Conservation (phyloP, 2,888 invertebrate genomes). For the Hermodice carunculata region DNA sequence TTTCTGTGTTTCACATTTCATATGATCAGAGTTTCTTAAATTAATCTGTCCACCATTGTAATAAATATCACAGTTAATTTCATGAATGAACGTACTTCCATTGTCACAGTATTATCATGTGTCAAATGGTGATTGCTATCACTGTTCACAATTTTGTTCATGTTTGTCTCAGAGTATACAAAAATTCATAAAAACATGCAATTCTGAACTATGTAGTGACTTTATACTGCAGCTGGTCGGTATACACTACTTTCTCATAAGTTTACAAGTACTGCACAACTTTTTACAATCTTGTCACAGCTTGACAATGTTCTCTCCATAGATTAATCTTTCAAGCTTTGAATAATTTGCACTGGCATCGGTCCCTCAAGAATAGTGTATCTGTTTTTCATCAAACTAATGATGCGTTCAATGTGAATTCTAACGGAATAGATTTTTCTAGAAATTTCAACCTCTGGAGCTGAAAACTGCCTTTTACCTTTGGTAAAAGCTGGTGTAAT, state of each 20-base stretch:
- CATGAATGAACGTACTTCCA: background rate
- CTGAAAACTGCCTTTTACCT: constrained; percentile 37
- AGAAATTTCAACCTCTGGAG: constrained; percentile 37
- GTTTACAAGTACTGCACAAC: background rate
- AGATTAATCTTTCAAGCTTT: constrained; percentile 9
- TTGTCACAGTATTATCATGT: background rate
- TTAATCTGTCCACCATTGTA: too few relatives aligned
- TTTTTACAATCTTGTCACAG: background rate
- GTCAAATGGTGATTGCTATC: too few relatives aligned
- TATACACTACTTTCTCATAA: background rate
- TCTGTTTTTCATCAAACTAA: constrained; percentile 39
- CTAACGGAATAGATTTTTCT: constrained; percentile 29
- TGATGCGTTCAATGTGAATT: constrained; percentile 42
- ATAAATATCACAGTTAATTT: too few relatives aligned
- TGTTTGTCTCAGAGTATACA: too few relatives aligned
- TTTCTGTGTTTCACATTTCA: too few relatives aligned
- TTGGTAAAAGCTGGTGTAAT: constrained; percentile 38
- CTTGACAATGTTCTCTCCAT: background rate
- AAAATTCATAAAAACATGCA: too few relatives aligned
- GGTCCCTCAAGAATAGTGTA: constrained; percentile 35
- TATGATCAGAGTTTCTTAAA: too few relatives aligned
- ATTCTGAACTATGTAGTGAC: too few relatives aligned
- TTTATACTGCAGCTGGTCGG: too few relatives aligned
- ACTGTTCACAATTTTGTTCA: too few relatives aligned
- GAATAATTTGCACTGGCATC: constrained; percentile 25